Percentiles rank a stretch among this genome's conserved stretches.
phyloP scores from a whole-genome alignment of 2,113 vertebrate species.

The Alligator sinensis region DNA sequence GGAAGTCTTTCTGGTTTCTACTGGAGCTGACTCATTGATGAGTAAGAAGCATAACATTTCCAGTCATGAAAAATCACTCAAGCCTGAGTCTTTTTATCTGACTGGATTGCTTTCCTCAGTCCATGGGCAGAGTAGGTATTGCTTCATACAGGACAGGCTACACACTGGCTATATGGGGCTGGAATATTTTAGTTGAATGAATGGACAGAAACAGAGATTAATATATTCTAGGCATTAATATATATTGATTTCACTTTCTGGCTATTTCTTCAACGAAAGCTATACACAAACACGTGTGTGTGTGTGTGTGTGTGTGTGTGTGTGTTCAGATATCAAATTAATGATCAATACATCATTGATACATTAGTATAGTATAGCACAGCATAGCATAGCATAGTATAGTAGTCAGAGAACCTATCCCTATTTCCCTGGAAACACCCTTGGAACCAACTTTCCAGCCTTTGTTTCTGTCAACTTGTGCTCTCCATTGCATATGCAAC shows the following conservation, averaged over 20 bases:
- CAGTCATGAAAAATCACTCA: neutral
- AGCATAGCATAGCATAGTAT: too few relatives aligned
- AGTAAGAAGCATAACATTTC: neutral
- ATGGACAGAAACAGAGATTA: too few relatives aligned
- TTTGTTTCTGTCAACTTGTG: neutral
- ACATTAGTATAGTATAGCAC: too few relatives aligned
- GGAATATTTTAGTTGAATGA: neutral
- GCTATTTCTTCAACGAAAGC: too few relatives aligned
- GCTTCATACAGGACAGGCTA: neutral
- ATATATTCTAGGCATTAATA: too few relatives aligned
- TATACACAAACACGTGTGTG: too few relatives aligned
- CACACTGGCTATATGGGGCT: neutral
- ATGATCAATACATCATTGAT: too few relatives aligned
- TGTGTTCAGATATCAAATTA: too few relatives aligned
- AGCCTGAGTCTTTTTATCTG: neutral
- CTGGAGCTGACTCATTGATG: conserved; percentile 9
- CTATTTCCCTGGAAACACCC: neutral
- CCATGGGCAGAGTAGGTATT: neutral
- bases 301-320: too few relatives aligned
- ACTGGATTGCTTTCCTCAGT: neutral
- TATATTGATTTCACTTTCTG: too few relatives aligned
- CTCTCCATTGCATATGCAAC: neutral
- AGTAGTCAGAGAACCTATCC: too few relatives aligned
- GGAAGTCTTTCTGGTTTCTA: neutral
- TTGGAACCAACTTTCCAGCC: neutral